Evolutionary conservation across 2,113 vertebrate genomes (phyloP).

Genomic region (Lathamus discolor): DNA sequence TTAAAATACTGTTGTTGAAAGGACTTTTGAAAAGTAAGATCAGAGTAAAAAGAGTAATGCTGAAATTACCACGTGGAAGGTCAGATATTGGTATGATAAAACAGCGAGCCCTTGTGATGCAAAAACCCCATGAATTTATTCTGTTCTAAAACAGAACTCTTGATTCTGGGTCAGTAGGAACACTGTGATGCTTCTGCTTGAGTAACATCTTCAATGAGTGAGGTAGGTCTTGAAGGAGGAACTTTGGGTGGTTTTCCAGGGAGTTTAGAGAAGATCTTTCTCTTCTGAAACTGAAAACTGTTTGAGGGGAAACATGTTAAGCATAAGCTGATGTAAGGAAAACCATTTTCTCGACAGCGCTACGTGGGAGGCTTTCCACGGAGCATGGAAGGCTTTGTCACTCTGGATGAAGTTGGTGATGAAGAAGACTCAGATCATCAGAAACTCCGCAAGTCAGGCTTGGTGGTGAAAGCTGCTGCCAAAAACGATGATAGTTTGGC

Average conservation of each 20-base stretch:
- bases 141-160: background rate
- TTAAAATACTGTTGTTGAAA: background rate
- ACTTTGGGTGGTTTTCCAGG: background rate
- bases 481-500: constrained; percentile 71
- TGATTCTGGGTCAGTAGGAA: background rate
- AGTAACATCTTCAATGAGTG: fast-evolving
- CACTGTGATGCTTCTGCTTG: background rate
- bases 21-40: background rate
- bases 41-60: background rate
- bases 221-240: background rate
- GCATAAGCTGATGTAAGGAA: background rate
- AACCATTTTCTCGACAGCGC: constrained; percentile 69
- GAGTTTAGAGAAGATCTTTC: background rate
- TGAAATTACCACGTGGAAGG: background rate
- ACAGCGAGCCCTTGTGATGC: background rate
- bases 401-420: constrained; percentile 89
- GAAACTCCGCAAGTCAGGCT: constrained; percentile 65
- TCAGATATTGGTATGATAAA: background rate
- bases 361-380: constrained; percentile 80
- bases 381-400: constrained; percentile 95
- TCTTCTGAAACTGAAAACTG: background rate
- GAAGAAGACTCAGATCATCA: constrained; percentile 82
- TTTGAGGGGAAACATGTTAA: background rate
- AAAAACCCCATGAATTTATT: background rate
- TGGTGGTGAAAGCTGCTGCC: constrained; percentile 51